phyloP scores from a whole-genome alignment of 2,113 vertebrate species.

The Notothenia rossii region DNA sequence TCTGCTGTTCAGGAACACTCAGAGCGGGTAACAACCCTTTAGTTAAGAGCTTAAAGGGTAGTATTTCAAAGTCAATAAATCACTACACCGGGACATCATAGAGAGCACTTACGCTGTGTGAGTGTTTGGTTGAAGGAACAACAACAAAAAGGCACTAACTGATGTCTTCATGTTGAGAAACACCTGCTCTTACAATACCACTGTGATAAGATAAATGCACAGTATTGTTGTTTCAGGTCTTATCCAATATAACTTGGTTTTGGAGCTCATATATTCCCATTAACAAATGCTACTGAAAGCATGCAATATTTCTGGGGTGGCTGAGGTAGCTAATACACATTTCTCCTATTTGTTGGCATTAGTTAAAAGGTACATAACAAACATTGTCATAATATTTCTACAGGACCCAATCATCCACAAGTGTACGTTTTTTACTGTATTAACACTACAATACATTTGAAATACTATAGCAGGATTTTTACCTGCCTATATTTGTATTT shows the following conservation, averaged over 20 bases:
- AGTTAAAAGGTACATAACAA: not conserved
- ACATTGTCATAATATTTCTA: not conserved
- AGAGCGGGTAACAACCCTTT: not conserved
- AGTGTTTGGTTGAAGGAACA: not conserved
- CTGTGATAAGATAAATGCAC: not conserved
- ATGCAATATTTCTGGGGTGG: not conserved
- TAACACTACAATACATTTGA: not conserved
- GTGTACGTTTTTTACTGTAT: not conserved
- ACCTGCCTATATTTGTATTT: not conserved
- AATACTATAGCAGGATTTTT: not conserved
- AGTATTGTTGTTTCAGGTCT: not conserved
- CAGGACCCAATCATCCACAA: not conserved
- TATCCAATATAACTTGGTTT: not conserved
- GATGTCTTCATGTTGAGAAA: constrained; percentile 8
- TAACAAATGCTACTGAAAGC: not conserved
- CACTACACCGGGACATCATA: not conserved
- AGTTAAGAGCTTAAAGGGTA: not conserved
- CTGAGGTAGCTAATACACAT: not conserved
- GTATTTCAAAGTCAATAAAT: constrained; percentile 10
- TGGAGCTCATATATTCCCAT: not conserved
- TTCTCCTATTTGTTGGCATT: not conserved
- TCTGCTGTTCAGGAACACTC: not conserved
- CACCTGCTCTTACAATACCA: not conserved
- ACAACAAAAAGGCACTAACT: not conserved
- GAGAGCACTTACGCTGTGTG: not conserved